Evolutionary conservation across 1,140 invertebrate genomes (phyloP).

Genomic region (Drosophila insularis): DNA sequence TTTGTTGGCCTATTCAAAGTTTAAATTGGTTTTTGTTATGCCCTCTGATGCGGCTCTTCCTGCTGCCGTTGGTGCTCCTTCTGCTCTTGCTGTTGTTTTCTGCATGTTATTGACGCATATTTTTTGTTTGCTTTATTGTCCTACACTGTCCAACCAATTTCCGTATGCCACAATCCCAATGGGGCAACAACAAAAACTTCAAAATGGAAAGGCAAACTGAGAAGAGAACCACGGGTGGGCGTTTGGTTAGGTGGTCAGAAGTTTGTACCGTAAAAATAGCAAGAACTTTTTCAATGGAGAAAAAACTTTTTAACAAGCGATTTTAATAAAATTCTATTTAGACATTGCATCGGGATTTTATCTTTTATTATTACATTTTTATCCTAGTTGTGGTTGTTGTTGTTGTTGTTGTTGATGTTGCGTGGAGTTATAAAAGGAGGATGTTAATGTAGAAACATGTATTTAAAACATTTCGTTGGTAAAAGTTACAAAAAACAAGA

Average conservation of each 20-base stretch:
- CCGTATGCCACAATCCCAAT: slow-evolving; percentile 62
- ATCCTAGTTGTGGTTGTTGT: background rate
- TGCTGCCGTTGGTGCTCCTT: slow-evolving; percentile 16
- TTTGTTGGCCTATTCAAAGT: slow-evolving; percentile 43
- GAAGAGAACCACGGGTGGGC: background rate
- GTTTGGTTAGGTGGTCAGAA: background rate
- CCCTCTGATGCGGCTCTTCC: slow-evolving; percentile 21
- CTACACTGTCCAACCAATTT: slow-evolving; percentile 67
- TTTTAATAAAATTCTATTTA: slow-evolving; percentile 81
- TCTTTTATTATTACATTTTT: background rate
- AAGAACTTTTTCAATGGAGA: slow-evolving; percentile 64
- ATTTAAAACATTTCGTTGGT: background rate
- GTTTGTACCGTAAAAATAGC: slow-evolving; percentile 25
- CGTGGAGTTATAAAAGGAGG: background rate
- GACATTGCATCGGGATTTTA: slow-evolving; percentile 45
- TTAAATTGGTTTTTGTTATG: slow-evolving; percentile 70
- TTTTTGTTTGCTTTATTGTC: slow-evolving; percentile 69
- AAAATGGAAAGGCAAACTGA: background rate
- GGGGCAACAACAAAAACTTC: slow-evolving; percentile 33
- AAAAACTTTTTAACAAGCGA: slow-evolving; percentile 76
- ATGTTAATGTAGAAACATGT: background rate
- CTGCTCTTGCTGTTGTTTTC: slow-evolving; percentile 27
- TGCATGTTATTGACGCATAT: slow-evolving; percentile 69
- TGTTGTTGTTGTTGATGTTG: background rate
- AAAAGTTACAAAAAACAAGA: background rate